These are phyloP conservation scores for Falco novaeseelandiae DNA, from an alignment of 2,797 vertebrate genomes.

Conservation along the genomic window DNA sequence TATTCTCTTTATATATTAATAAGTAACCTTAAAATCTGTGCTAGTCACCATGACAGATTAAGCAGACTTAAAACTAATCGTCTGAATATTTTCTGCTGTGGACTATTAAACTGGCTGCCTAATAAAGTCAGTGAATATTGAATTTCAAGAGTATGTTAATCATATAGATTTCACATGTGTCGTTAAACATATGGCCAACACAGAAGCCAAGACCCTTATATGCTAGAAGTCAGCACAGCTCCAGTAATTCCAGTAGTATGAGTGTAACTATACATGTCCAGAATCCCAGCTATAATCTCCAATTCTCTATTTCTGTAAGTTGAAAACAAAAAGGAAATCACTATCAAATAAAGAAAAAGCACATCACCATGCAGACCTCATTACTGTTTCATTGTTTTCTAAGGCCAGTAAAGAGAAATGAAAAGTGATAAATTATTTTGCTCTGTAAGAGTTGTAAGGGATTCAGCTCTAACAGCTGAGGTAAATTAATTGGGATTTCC, in stretches of 20 bases:
- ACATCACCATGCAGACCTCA: conserved; percentile 9
- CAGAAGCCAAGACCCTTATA: neutral
- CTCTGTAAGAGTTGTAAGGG: neutral
- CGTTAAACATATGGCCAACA: neutral
- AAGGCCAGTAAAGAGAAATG: conserved; percentile 45
- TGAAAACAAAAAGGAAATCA: conserved; percentile 12
- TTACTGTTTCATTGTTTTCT: conserved; percentile 35
- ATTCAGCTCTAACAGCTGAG: neutral
- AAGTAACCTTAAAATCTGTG: conserved; percentile 47
- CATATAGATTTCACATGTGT: neutral
- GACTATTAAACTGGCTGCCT: neutral
- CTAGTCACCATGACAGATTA: conserved; percentile 18
- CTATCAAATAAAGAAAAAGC: neutral
- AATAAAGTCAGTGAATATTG: neutral
- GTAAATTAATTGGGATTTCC: conserved; percentile 51
- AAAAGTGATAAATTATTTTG: conserved; percentile 1
- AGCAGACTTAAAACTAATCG: neutral
- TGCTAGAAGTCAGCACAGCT: neutral
- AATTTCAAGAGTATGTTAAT: neutral
- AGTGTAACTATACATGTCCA: neutral
- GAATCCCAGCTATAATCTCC: neutral
- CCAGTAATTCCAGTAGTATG: neutral
- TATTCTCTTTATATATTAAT: conserved; percentile 5
- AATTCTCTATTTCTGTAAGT: neutral
- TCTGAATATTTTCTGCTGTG: conserved; percentile 9